Evolutionary conservation across 2,113 vertebrate genomes (phyloP).

Genomic region (Eulemur macaco): DNA sequence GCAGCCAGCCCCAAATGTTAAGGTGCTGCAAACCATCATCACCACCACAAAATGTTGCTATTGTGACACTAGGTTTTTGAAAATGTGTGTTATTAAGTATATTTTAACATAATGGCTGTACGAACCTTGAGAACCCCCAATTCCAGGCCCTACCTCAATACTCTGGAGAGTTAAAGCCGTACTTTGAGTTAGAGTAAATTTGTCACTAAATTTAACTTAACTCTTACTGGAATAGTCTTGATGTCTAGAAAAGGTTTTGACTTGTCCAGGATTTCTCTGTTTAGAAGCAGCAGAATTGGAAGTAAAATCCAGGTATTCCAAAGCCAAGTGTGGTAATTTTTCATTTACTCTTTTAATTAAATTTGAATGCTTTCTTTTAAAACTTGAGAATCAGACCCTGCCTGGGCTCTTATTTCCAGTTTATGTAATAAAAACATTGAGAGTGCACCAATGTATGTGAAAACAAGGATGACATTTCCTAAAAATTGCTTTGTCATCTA

Average conservation of each 20-base stretch:
- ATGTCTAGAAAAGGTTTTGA: not conserved
- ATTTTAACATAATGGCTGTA: not conserved
- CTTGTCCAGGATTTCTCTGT: not conserved
- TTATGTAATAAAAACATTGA: not conserved
- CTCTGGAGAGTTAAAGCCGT: not conserved
- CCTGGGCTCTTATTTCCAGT: not conserved
- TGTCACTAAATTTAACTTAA: not conserved
- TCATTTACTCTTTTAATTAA: not conserved
- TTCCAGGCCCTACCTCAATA: too few relatives aligned
- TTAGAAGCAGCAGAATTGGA: not conserved
- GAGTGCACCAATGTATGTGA: not conserved
- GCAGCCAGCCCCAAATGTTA: not conserved
- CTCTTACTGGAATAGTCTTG: not conserved
- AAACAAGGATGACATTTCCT: not conserved
- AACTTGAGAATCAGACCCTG: not conserved
- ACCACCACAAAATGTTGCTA: not conserved
- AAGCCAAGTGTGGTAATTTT: not conserved
- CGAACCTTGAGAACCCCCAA: not conserved
- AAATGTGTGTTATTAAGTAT: not conserved
- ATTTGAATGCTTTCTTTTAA: not conserved
- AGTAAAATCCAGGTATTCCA: not conserved
- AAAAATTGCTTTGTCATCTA: not conserved
- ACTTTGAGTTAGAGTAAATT: not conserved
- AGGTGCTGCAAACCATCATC: not conserved
- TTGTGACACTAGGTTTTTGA: not conserved